A percentile compares a stretch with the other conserved stretches of the same genome.
These are phyloP conservation scores for Rafetus swinhoei DNA, from an alignment of 2,113 vertebrate species.

Conservation along the genomic window DNA sequence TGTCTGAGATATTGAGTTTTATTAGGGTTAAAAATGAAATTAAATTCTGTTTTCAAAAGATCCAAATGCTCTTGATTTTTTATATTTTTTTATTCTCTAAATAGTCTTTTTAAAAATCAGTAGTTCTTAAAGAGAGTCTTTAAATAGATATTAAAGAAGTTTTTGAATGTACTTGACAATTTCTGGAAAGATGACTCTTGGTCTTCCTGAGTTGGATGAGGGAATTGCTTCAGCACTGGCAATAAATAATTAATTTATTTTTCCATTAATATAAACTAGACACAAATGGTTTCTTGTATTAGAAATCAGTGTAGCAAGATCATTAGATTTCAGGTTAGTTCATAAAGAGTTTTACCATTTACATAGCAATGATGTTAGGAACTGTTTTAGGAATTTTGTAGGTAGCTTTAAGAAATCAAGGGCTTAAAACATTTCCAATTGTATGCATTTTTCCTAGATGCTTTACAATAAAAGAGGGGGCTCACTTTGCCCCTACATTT, in stretches of 20 bases:
- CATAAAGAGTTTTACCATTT: background rate
- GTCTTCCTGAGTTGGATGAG: background rate
- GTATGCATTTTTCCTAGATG: background rate
- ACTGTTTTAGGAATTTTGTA: background rate
- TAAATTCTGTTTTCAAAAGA: background rate
- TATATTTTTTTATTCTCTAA: background rate
- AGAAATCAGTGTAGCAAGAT: background rate
- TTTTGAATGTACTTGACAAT: background rate
- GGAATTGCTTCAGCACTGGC: background rate
- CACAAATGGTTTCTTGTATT: background rate
- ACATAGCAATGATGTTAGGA: background rate
- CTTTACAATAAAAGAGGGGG: background rate
- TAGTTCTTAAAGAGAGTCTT: background rate
- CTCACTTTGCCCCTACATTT: background rate
- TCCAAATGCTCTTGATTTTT: background rate
- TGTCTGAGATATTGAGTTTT: background rate
- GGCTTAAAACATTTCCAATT: background rate
- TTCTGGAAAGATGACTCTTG: background rate
- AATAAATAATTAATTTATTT: background rate
- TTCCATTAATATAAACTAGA: background rate
- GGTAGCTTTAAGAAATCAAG: background rate
- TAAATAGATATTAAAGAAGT: background rate
- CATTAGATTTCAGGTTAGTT: background rate
- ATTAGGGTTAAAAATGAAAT: background rate
- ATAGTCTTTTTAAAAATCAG: background rate